phyloP scores from a whole-genome alignment of 2,797 vertebrate genomes.

The Sebastes ruberrimus region DNA sequence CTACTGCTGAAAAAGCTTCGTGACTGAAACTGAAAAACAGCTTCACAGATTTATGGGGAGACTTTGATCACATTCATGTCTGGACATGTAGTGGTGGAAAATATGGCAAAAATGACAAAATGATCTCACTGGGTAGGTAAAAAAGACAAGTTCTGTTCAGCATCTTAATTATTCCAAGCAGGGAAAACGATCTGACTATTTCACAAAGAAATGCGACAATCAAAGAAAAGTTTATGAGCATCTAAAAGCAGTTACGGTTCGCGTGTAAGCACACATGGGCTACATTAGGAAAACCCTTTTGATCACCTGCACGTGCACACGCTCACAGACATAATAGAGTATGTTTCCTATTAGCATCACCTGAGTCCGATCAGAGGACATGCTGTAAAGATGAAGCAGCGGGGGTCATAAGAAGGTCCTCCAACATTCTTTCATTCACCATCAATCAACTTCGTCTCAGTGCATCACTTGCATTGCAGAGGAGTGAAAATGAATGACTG shows the following conservation, averaged over 20 bases:
- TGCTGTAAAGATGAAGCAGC: slow-evolving; percentile 27
- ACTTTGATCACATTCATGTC: slow-evolving; percentile 55
- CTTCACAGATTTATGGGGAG: slow-evolving; percentile 37
- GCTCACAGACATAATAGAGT: slow-evolving; percentile 2
- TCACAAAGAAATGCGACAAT: slow-evolving; percentile 29
- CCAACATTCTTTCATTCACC: slow-evolving; percentile 48
- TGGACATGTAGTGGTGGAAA: slow-evolving; percentile 51
- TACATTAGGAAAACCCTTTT: slow-evolving; percentile 11
- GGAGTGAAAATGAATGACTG: slow-evolving; percentile 20
- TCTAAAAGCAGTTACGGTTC: slow-evolving; percentile 8
- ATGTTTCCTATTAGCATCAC: slow-evolving; percentile 48
- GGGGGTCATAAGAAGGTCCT: slow-evolving; percentile 32
- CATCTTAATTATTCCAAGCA: slow-evolving; percentile 45
- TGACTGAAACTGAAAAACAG: slow-evolving; percentile 36
- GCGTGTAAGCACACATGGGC: slow-evolving; percentile 19
- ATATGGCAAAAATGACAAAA: slow-evolving; percentile 41
- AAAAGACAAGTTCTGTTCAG: slow-evolving; percentile 12
- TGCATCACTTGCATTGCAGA: background rate
- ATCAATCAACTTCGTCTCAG: slow-evolving; percentile 31
- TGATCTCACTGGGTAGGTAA: slow-evolving; percentile 36
- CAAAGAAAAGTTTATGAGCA: slow-evolving; percentile 32
- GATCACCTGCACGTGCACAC: slow-evolving; percentile 39
- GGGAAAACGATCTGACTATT: slow-evolving; percentile 6
- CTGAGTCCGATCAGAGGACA: slow-evolving; percentile 43
- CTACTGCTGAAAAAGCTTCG: background rate